Percentiles rank a stretch among this genome's conserved stretches.
Evolutionary conservation across 64 coral and sea anemone species (phyloP).

Genomic region (Trachythela sp.): DNA sequence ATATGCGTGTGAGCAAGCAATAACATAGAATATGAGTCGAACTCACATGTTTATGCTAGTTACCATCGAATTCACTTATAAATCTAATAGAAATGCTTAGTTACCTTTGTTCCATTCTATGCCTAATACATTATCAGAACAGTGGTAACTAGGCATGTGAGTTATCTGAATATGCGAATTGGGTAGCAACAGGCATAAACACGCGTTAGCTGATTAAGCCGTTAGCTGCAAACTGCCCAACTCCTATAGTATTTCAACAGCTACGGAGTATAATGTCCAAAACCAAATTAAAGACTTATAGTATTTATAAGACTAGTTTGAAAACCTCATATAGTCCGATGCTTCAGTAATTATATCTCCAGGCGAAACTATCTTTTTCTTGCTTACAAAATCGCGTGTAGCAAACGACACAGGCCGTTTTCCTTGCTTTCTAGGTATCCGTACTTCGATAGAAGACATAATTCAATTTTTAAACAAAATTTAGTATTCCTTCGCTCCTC

Average conservation of each 20-base stretch:
- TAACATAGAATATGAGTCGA: background rate
- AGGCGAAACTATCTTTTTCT: background rate
- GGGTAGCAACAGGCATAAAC: too few species aligned
- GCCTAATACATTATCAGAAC: too few species aligned
- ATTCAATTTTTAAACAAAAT: background rate
- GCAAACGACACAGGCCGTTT: background rate
- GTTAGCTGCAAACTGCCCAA: too few species aligned
- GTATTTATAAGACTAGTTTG: too few species aligned
- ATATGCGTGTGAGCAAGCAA: background rate
- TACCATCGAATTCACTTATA: too few species aligned
- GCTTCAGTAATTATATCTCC: background rate
- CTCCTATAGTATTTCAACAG: too few species aligned
- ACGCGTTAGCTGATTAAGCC: too few species aligned
- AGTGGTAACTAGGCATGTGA: too few species aligned
- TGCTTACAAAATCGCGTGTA: background rate
- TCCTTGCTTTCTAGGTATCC: background rate
- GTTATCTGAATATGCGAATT: too few species aligned
- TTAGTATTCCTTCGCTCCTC: background rate
- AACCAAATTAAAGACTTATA: background rate
- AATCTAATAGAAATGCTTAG: too few species aligned
- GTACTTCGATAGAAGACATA: background rate
- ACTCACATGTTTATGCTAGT: too few species aligned
- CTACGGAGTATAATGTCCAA: background rate
- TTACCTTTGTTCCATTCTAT: too few species aligned
- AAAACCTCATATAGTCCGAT: background rate